Base-by-base conservation (phyloP, 2,888 invertebrate species). In the Linyphia triangularis region DNA sequence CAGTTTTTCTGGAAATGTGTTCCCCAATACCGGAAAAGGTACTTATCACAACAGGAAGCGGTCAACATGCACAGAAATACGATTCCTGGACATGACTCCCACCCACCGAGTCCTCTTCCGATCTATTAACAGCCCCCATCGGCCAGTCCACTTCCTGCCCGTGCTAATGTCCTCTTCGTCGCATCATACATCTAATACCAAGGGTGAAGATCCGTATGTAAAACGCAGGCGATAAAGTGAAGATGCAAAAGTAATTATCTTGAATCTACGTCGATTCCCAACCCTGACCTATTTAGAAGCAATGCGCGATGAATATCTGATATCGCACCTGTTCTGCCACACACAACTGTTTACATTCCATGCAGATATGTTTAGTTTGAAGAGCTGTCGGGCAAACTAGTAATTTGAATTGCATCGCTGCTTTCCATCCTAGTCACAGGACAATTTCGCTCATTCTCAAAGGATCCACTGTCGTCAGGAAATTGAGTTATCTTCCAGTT, bases 21-120 rank as follows among this genome's bases (percentile, higher is more conserved):
- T 33, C 33, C 33, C 9, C 4, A 33, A 33, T 16, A 51, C 51
- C 51, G 51, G 51, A 51, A 51, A 10, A 51, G n/a, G 51, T 1
- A n/a, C 51, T 51, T 51, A 51, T 51, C 51, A 51, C 51, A 51
- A 51, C 51, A 51, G 51, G 51, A 51, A 51, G 51, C n/a, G 51
- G 51, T 51, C 51, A 51, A 51, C n/a, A 51, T 51, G 51, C n/a
- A 51, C 51, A 13, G 51, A 51, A 51, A 51, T 51, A 51, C n/a
- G 51, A 51, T 51, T 51, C 51, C n/a, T 51, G 51, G 51, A 51
- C 51, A 9, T 13, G 40, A 9, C 40, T 40, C 40, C 40, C 40
- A n/a, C n/a, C 9, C 16, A 51, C 51, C 16, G 51, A n/a, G 51
- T 5, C 51, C 51, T 51, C n/a, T 51, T 9, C 33, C 9, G 33